These are phyloP conservation scores for Pelusios castaneus DNA, from an alignment of 2,113 vertebrate species.

Conservation along the genomic window DNA sequence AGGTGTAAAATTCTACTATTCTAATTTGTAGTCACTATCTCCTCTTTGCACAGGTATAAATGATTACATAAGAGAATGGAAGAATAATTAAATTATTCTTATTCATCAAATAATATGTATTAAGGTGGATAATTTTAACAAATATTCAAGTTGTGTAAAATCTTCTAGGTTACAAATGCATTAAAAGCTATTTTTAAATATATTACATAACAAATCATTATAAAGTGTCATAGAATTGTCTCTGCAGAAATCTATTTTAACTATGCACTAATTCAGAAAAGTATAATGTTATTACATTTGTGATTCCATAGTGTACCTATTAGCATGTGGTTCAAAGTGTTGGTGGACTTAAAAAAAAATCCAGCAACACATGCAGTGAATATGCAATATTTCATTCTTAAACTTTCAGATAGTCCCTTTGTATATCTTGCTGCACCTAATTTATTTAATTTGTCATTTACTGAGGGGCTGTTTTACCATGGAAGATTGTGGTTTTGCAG, in stretches of 20 bases:
- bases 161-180: slow-evolving; percentile 33
- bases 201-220: not conserved
- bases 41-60: not conserved
- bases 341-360: not conserved
- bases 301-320: not conserved
- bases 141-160: slow-evolving; percentile 22
- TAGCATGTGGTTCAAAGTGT: not conserved
- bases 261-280: not conserved
- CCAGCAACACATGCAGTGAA: not conserved
- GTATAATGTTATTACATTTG: not conserved
- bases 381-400: not conserved
- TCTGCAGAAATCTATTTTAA: not conserved
- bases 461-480: not conserved
- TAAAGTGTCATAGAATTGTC: not conserved
- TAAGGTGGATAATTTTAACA: not conserved
- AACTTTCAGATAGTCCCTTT: not conserved
- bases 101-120: slow-evolving; percentile 30
- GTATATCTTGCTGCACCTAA: not conserved
- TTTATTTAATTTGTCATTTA: not conserved
- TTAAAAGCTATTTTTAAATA: not conserved
- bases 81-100: too few species aligned
- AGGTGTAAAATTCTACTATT: not conserved
- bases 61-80: not conserved
- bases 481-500: not conserved
- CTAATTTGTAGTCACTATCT: not conserved